These are phyloP conservation scores for Chroicocephalus ridibundus DNA, from an alignment of 2,113 vertebrate species.

Conservation along the genomic window DNA sequence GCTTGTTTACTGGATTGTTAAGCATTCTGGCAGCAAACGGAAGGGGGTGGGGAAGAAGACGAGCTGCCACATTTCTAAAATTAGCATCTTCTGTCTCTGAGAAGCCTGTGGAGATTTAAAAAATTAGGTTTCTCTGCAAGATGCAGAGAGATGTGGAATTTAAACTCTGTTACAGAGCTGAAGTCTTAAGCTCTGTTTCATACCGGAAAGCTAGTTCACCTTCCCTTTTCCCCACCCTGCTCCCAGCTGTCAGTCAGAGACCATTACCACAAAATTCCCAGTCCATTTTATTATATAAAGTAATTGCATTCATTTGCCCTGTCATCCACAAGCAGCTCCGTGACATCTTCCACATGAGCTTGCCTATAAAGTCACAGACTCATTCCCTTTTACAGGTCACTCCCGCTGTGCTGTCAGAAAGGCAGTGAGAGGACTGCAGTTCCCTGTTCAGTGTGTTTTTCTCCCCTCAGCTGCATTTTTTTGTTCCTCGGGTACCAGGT, in stretches of 20 bases:
- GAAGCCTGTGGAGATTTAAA: conserved; percentile 63
- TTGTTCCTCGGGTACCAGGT: neutral
- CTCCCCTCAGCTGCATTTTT: neutral
- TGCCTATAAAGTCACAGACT: neutral
- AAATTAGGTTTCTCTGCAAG: conserved; percentile 57
- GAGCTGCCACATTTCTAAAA: conserved; percentile 68
- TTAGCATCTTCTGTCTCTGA: conserved; percentile 62
- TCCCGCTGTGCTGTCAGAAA: neutral
- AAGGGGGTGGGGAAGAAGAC: conserved; percentile 47
- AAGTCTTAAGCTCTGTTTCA: neutral
- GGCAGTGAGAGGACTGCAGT: neutral
- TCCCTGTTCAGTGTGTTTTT: neutral
- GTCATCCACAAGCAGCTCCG: neutral
- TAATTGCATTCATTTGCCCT: neutral
- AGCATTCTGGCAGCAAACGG: conserved; percentile 53
- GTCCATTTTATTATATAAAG: neutral
- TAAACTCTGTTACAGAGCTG: neutral
- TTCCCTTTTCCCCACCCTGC: neutral
- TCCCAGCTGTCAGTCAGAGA: neutral
- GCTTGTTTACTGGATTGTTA: conserved; percentile 63
- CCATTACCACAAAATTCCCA: neutral
- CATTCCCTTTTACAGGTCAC: neutral
- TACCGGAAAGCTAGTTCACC: neutral
- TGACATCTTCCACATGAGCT: neutral
- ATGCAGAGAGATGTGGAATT: conserved; percentile 25